Percentiles rank a stretch among this genome's conserved stretches.
phyloP scores from a whole-genome alignment of 2,113 vertebrate genomes.

The Nibea coibor region DNA sequence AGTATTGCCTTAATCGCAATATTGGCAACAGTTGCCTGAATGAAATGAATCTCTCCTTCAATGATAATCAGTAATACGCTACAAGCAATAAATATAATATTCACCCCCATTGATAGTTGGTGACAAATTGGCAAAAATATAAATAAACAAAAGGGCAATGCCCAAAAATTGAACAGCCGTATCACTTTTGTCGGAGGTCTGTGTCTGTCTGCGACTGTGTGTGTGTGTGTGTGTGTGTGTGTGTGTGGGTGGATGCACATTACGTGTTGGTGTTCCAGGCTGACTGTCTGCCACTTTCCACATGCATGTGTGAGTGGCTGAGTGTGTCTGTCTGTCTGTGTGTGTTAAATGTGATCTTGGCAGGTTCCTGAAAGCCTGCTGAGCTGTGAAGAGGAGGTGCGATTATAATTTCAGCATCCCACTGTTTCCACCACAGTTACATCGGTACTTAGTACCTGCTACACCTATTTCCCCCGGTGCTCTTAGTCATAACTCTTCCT shows the following conservation, averaged over 20 bases:
- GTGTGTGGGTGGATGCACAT: slow-evolving; percentile 15
- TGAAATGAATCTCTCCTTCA: slow-evolving; percentile 24
- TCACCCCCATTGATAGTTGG: slow-evolving; percentile 8
- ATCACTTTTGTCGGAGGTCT: not conserved
- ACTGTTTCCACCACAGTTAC: slow-evolving; percentile 64
- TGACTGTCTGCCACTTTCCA: slow-evolving; percentile 42
- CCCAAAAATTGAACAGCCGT: slow-evolving; percentile 13
- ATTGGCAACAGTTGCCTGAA: slow-evolving; percentile 29
- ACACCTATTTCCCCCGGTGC: slow-evolving; percentile 57
- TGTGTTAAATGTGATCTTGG: slow-evolving; percentile 68
- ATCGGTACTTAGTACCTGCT: slow-evolving; percentile 59
- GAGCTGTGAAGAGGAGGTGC: slow-evolving; percentile 68
- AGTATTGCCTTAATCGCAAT: slow-evolving; percentile 23
- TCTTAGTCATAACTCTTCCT: slow-evolving; percentile 58
- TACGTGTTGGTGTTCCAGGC: slow-evolving; percentile 15
- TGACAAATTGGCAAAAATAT: not conserved
- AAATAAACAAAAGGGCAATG: not conserved
- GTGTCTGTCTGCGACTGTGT: not conserved
- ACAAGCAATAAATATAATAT: not conserved
- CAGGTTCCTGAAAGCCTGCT: slow-evolving; percentile 65
- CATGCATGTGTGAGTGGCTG: slow-evolving; percentile 30
- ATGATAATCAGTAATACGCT: slow-evolving; percentile 2
- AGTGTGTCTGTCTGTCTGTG: slow-evolving; percentile 33
- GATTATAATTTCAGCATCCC: slow-evolving; percentile 74
- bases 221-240: not conserved